Conservation (phyloP, 2,797 vertebrate genomes). For the Halcyon smyrnensis region DNA sequence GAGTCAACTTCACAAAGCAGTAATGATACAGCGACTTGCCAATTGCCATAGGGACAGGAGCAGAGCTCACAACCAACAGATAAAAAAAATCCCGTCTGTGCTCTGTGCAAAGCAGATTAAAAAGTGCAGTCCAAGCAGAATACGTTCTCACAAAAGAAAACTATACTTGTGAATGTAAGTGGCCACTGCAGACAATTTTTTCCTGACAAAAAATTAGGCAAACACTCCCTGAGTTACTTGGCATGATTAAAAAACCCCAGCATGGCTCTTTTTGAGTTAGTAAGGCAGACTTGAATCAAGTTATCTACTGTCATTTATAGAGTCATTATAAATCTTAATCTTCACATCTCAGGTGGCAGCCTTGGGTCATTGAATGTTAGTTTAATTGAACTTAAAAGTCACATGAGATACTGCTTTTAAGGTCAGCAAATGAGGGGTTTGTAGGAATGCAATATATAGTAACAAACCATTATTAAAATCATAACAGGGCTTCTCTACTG, state of each 20-base stretch:
- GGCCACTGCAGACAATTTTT: not conserved
- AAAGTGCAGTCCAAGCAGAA: not conserved
- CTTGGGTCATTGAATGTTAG: not conserved
- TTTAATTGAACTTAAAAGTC: conserved; percentile 39
- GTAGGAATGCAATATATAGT: not conserved
- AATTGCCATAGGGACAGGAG: not conserved
- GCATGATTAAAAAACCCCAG: not conserved
- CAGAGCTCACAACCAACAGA: not conserved
- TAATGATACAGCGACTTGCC: not conserved
- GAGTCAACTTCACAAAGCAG: not conserved
- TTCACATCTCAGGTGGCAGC: not conserved
- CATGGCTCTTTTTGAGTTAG: not conserved
- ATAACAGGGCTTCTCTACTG: not conserved
- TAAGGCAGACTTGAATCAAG: not conserved
- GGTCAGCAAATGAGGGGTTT: not conserved
- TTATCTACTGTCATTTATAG: not conserved
- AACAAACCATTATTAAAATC: not conserved
- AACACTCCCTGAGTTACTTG: not conserved
- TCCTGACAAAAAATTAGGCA: not conserved
- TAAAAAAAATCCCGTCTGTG: not conserved
- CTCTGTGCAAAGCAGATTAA: not conserved
- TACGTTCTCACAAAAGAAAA: not conserved
- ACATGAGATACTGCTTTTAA: not conserved
- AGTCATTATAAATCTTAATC: no score
- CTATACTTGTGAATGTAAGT: not conserved